A percentile compares a stretch with the other conserved stretches of the same genome.
These are phyloP conservation scores for Scaptomyza cyrtandrae DNA, from an alignment of 2,888 invertebrate species.

Conservation along the genomic window DNA sequence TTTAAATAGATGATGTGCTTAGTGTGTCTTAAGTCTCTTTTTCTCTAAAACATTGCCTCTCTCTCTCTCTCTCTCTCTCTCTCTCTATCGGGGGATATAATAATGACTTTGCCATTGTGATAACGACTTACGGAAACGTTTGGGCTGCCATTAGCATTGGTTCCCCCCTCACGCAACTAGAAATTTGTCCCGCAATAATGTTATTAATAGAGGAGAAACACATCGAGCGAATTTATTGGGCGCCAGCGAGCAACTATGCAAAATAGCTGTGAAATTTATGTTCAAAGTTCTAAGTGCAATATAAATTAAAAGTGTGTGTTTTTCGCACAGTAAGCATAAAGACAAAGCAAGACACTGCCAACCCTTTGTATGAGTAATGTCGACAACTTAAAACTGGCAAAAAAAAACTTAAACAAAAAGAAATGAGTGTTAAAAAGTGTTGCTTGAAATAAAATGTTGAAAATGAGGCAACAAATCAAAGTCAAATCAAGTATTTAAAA, in stretches of 20 bases:
- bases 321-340: constrained; percentile 10
- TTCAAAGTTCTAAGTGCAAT: constrained; percentile 71
- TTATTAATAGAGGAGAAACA: constrained; percentile 66
- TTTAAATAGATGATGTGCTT: constrained; percentile 80
- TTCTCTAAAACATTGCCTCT: neutral
- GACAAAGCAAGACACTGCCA: constrained; percentile 24
- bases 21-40: constrained; percentile 26
- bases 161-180: constrained; percentile 23
- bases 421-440: neutral
- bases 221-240: constrained; percentile 64
- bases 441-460: neutral
- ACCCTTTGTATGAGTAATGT: constrained; percentile 54
- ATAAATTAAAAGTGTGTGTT: constrained; percentile 64
- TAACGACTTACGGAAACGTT: constrained; percentile 82
- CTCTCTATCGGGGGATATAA: constrained; percentile 47
- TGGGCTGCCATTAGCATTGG: constrained; percentile 80
- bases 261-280: constrained; percentile 71
- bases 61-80: constrained; percentile 2
- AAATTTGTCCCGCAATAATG: constrained; percentile 71
- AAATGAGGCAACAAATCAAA: neutral
- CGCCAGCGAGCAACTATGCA: constrained; percentile 65
- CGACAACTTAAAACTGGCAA: constrained; percentile 13
- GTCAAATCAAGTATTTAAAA: neutral
- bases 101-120: constrained; percentile 81
- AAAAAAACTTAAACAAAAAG: neutral